Evolutionary conservation across 37 sponge, comb jelly and placozoan species (phyloP).

Genomic region (Ephydatia muelleri): DNA sequence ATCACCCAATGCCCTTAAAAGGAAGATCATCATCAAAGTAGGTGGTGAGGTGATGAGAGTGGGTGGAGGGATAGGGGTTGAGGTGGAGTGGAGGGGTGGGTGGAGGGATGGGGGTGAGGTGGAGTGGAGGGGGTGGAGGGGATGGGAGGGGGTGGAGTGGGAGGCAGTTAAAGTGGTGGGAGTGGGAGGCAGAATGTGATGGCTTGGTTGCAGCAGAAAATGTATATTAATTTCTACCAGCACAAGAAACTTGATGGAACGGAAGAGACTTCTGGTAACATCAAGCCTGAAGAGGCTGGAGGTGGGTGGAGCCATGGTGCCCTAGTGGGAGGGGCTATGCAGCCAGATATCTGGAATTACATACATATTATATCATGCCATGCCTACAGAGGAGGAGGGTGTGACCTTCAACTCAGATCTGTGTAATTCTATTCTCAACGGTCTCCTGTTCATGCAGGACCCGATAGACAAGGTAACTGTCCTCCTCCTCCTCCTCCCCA

Average conservation of each 20-base stretch:
- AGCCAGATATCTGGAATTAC: not conserved
- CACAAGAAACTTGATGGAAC: conserved; percentile 73
- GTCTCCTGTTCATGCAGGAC: conserved; percentile 84
- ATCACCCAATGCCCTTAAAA: conserved; percentile 79
- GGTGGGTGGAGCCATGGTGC: conserved; percentile 8
- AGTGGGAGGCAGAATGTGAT: not conserved
- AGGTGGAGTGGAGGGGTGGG: not conserved
- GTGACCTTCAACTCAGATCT: conserved; percentile 60
- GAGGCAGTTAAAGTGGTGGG: not conserved
- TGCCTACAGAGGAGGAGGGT: conserved; percentile 1
- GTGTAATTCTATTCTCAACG: conserved; percentile 77
- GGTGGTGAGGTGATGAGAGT: too few relatives aligned
- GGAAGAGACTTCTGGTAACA: not conserved
- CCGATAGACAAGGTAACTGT: conserved; percentile 80
- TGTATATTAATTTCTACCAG: not conserved
- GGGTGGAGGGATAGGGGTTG: not conserved
- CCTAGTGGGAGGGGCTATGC: too few relatives aligned
- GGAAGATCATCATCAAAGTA: conserved; percentile 87
- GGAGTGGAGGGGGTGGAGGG: not conserved
- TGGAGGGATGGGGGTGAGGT: not conserved
- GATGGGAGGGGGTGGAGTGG: not conserved
- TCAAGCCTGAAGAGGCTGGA: not conserved
- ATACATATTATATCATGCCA: not conserved
- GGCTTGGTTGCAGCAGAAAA: not conserved
- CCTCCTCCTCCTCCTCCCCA: not conserved